Evolutionary conservation across 92 coral and sea anemone species (phyloP), one percentile per base, ranked within the genome.

Genomic region (Porites lobata): DNA sequence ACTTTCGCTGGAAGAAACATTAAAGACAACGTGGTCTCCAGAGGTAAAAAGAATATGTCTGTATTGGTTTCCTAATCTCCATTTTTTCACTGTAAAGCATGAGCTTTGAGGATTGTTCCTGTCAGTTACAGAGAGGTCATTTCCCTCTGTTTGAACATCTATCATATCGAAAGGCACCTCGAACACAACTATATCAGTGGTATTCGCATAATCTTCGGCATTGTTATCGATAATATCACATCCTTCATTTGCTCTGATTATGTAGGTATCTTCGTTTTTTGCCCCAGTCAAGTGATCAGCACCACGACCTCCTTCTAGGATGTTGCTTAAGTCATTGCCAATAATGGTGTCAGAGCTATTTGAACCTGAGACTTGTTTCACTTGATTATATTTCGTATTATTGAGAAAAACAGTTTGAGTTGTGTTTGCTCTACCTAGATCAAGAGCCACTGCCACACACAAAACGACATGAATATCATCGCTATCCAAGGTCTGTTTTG

Each of bases 201-300:
- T 75, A 19, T 17, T 89, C 0, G 26, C 15, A 57, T 65, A 89
- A 74, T 89, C 92, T 4, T 76, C 79, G 43, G 93, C 93, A 29
- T 85, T 8, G 8, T 90, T 90, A 67, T 90, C 72, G 51, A 90
- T 85, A 18, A 18, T 47, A 51, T 90, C 93, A 24, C 93, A 90
- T 3, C 93, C 93, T 65, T 90, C 93, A 0, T 73, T 79, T n/a
- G 87, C 93, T 85, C 93, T 54, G 20, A 90, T 79, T n/a, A 90
- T 84, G 70, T 90, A 90, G 19, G 93, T 90, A 66, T 90, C 93
- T 69, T 90, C 92, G 17, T 61, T 21, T 77, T 80, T 90, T 17
- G 90, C 90, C 13, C 93, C 93, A 7, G 54, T 20, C 71, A 90
- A 79, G 67, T 19, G 69, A 56, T 90, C 93, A 13, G 66, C 90